phyloP scores from a whole-genome alignment of 2,113 vertebrate genomes.

The Leptocoma aspasia region DNA sequence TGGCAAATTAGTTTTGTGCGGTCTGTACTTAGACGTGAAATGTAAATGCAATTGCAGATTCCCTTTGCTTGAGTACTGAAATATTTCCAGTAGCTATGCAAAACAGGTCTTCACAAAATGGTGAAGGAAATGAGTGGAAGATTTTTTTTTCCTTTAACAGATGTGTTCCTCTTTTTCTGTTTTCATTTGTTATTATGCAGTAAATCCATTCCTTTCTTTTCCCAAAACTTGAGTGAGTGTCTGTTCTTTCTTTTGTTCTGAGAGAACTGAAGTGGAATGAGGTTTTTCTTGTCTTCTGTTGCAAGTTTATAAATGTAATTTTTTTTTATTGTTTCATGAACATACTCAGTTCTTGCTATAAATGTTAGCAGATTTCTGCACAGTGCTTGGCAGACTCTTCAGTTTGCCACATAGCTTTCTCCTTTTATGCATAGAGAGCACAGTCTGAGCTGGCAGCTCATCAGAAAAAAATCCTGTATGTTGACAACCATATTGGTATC shows the following conservation, averaged over 20 bases:
- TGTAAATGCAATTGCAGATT: neutral
- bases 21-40: neutral
- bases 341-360: neutral
- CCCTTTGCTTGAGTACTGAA: neutral
- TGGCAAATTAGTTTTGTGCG: neutral
- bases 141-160: neutral
- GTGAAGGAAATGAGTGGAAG: neutral
- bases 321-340: neutral
- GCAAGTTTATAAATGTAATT: neutral
- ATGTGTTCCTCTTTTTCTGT: neutral
- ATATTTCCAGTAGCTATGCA: neutral
- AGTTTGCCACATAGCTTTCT: constrained; percentile 8
- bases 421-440: constrained; percentile 81
- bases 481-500: constrained; percentile 96
- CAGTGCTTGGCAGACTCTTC: neutral
- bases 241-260: neutral
- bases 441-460: constrained; percentile 98
- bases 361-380: constrained; percentile 17
- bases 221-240: neutral
- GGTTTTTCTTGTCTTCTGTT: neutral
- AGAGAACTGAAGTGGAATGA: neutral
- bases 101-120: neutral
- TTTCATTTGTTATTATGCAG: neutral
- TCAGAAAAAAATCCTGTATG: constrained; percentile 99
- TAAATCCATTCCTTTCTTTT: neutral